Evolutionary conservation across 2,113 vertebrate species (phyloP).

Genomic region (Elephantulus edwardii): DNA sequence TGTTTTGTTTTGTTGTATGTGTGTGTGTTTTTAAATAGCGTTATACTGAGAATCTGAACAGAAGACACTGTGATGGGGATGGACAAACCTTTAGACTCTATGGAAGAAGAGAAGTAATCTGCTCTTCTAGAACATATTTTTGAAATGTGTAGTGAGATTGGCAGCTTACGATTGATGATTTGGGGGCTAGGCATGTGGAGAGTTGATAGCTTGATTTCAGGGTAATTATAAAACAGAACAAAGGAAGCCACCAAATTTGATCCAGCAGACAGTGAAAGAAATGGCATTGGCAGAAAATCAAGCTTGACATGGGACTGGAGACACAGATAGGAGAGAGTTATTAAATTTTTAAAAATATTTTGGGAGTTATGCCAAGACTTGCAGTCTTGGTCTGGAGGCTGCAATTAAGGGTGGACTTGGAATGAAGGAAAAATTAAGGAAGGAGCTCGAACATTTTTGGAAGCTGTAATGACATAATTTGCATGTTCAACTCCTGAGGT

Average conservation of each 20-base stretch:
- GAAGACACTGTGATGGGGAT: not conserved
- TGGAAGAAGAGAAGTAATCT: not conserved
- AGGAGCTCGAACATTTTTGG: slow-evolving; percentile 48
- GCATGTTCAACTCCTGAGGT: slow-evolving; percentile 29
- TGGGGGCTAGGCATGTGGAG: not conserved
- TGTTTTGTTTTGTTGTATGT: no score
- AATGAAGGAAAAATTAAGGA: slow-evolving; percentile 57
- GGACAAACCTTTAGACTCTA: not conserved
- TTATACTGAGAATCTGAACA: not conserved
- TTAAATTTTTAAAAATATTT: slow-evolving; percentile 15
- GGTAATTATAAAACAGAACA: not conserved
- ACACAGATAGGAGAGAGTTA: slow-evolving; percentile 53
- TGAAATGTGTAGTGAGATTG: not conserved
- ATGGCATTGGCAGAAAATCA: not conserved
- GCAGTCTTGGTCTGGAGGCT: slow-evolving; percentile 50
- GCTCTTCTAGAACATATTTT: not conserved
- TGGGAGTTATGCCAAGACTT: slow-evolving; percentile 55
- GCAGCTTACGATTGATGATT: not conserved
- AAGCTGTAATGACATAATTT: slow-evolving; percentile 63
- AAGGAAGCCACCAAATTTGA: not conserved
- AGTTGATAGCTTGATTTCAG: not conserved
- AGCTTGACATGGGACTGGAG: not conserved
- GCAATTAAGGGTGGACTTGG: slow-evolving; percentile 63
- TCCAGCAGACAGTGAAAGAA: not conserved
- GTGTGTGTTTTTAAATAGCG: not conserved